Conservation (phyloP, 2,113 vertebrate species). For the Pithys albifrons region DNA sequence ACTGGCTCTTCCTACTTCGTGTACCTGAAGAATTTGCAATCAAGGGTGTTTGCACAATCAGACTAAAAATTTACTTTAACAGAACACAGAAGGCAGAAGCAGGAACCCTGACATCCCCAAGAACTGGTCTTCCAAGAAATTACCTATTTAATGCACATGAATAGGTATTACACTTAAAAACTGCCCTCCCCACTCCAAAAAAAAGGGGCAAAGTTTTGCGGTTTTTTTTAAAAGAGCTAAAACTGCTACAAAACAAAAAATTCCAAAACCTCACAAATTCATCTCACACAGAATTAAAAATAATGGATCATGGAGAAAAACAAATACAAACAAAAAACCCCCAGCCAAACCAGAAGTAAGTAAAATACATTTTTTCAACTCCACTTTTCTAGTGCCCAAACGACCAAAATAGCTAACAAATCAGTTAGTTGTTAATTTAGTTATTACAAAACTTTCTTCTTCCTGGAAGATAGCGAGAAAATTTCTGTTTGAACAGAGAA, state of each 20-base stretch:
- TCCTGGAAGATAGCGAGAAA: background rate
- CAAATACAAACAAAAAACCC: background rate
- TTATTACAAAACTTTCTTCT: background rate
- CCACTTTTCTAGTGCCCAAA: background rate
- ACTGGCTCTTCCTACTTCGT: background rate
- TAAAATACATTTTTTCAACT: background rate
- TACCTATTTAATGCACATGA: background rate
- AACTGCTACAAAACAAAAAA: background rate
- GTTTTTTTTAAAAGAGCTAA: background rate
- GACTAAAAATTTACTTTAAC: constrained; percentile 4
- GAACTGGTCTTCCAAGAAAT: background rate
- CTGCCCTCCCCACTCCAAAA: background rate
- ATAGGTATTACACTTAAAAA: background rate
- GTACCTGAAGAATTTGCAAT: constrained; percentile 17
- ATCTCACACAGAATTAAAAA: background rate
- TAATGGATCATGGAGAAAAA: background rate
- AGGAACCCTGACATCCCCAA: background rate
- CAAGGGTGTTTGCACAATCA: background rate
- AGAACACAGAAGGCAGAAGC: background rate
- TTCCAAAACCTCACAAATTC: background rate
- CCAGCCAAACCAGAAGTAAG: background rate
- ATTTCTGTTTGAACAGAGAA: background rate
- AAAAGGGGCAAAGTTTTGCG: background rate
- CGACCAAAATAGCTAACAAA: background rate
- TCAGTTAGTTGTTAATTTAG: background rate